phyloP scores from a whole-genome alignment of 2,797 vertebrate genomes.

The Molossus molossus region DNA sequence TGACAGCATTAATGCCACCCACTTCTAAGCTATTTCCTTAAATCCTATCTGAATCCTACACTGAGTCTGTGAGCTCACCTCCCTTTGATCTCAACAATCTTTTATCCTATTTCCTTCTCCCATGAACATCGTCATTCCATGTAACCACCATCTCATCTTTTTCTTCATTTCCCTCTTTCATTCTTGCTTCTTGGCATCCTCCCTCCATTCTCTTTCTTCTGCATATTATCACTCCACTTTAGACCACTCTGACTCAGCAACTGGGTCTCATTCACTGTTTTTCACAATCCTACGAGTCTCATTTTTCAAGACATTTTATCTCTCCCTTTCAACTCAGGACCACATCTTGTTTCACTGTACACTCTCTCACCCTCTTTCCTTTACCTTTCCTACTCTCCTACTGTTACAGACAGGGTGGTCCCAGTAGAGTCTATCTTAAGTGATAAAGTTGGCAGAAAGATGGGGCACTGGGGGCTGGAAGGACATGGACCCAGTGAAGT shows the following conservation, averaged over 20 bases:
- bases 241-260: not conserved
- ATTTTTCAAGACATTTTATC: constrained; percentile 27
- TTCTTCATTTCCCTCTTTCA: constrained; percentile 49
- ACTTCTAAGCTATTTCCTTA: constrained; percentile 36
- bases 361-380: not conserved
- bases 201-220: not conserved
- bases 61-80: not conserved
- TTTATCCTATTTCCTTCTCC: not conserved
- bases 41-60: not conserved
- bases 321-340: constrained; percentile 34
- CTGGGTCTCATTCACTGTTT: not conserved
- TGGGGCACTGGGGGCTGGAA: not conserved
- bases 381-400: constrained; percentile 26
- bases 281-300: not conserved
- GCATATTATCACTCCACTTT: not conserved
- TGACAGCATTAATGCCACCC: not conserved
- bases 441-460: constrained; percentile 1
- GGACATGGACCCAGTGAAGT: not conserved
- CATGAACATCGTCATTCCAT: not conserved
- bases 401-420: not conserved
- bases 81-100: not conserved
- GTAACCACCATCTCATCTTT: not conserved
- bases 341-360: constrained; percentile 23
- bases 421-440: constrained; percentile 6
- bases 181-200: not conserved